Base-by-base conservation (phyloP, 2,797 vertebrate species). In the Labeo calbasu region DNA sequence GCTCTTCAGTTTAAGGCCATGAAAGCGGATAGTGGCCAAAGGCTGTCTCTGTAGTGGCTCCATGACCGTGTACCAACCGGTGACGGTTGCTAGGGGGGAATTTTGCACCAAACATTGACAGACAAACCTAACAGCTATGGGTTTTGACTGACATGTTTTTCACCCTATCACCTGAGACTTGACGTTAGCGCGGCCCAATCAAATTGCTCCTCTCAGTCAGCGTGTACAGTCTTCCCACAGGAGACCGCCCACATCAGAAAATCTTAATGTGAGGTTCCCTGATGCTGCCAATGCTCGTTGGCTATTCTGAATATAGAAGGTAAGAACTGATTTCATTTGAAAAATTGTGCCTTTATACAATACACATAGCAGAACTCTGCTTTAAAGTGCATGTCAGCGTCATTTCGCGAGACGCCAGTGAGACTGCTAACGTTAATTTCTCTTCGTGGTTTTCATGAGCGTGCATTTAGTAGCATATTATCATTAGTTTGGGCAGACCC, bases 81-180 rank as follows among this genome's bases (percentile, higher is more conserved):
- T 32, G 79, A 83, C 86, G 68, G 88, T 89, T 89, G 88, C 88
- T 89, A 89, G 73, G 88, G 86, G 72, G 77, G 77, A 43, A 63
- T 51, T 71, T 76, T 63, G 32, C 55, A 9, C 51, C 72, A 87
- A 87, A 87, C 88, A 82, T 21, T 53, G 78, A 84, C 88, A 82
- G 11, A 61, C 79, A 81, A 81, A 71, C 80, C 0, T 79, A 1
- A 61, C 1, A 28, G 43, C 3, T 14, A 1, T 71, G 21, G 1
- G 0, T 7, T 23, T 12, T 43, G 15, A 65, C 6, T 2, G 50
- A 65, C 81, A 43, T 6, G 2, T 2, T 0, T 21, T 9, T 23
- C 1, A 68, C 15, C 86, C 86, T 55, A 89, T 85, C 63, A 55
- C 2, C n/a, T 9, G 13, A 13, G 7, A 70, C n/a, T 7, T 0